Percentiles rank a stretch among this genome's conserved stretches.
These are phyloP conservation scores for Sternotherus odoratus DNA, from an alignment of 2,797 vertebrate species.

Conservation along the genomic window DNA sequence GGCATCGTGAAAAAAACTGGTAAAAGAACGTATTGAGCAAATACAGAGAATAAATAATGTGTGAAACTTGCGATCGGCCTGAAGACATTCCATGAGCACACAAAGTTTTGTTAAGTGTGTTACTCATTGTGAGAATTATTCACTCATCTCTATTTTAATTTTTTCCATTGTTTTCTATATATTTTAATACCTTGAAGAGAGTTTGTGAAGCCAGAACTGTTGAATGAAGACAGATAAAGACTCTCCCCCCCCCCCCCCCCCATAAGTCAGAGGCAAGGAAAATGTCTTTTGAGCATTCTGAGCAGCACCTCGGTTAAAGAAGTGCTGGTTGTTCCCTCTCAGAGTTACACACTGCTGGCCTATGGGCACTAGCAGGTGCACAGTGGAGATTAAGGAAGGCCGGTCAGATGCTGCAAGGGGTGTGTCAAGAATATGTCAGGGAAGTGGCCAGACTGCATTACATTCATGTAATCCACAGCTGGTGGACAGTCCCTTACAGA, in stretches of 20 bases:
- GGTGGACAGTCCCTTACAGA: background rate
- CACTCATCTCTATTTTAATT: slow-evolving; percentile 6
- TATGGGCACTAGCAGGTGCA: background rate
- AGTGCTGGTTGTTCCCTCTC: background rate
- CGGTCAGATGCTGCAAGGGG: background rate
- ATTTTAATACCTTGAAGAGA: slow-evolving; percentile 17
- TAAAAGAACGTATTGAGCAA: background rate
- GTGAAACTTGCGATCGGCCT: background rate
- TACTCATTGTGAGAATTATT: slow-evolving; percentile 42
- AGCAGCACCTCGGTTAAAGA: background rate
- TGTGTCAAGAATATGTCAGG: background rate
- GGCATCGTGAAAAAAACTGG: background rate
- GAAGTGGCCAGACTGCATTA: background rate
- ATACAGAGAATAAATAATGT: slow-evolving; percentile 34
- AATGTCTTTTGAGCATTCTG: slow-evolving; percentile 1
- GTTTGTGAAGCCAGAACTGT: slow-evolving; percentile 34
- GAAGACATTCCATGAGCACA: slow-evolving; percentile 21
- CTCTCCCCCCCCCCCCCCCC: background rate
- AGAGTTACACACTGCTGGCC: rapidly evolving
- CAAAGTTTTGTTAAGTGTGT: slow-evolving; percentile 22
- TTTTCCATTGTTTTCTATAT: slow-evolving; percentile 49
- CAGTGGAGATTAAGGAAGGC: background rate
- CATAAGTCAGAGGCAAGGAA: background rate
- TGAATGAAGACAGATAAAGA: background rate
- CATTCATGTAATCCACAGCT: background rate